A percentile compares a stretch with the other conserved stretches of the same genome.
These are phyloP conservation scores for Pocillopora verrucosa DNA, from an alignment of 64 coral and sea anemone species.

Conservation along the genomic window DNA sequence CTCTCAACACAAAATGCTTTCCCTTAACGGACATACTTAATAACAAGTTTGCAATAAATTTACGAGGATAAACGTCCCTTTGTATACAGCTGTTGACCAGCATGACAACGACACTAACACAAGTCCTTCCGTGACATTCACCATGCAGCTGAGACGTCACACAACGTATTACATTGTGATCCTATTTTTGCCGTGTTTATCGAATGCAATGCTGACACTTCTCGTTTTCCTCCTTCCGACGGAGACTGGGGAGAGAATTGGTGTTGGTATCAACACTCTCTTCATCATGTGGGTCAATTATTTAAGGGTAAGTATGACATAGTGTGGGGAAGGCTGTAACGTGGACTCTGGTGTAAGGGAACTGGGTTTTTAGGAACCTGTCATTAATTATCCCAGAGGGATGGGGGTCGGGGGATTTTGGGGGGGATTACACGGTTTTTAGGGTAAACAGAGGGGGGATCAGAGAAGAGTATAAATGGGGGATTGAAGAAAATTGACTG, in stretches of 20 bases:
- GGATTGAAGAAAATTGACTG: too few relatives aligned
- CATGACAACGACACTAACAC: conserved; percentile 29
- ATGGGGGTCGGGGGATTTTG: too few relatives aligned
- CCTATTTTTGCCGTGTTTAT: conserved; percentile 58
- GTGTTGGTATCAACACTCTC: conserved; percentile 59
- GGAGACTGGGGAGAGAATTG: conserved; percentile 71
- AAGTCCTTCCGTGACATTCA: conserved; percentile 56
- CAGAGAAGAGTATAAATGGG: too few relatives aligned
- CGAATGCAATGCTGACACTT: conserved; percentile 52
- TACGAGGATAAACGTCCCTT: too few relatives aligned
- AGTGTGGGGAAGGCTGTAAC: background rate
- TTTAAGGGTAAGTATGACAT: conserved; percentile 34
- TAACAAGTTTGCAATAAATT: background rate
- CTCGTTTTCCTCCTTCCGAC: conserved; percentile 61
- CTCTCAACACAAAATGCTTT: background rate
- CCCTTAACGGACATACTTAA: background rate
- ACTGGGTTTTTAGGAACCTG: too few relatives aligned
- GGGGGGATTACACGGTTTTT: too few relatives aligned
- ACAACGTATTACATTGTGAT: conserved; percentile 63
- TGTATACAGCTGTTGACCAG: background rate
- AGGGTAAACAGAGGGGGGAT: too few relatives aligned
- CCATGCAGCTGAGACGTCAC: conserved; percentile 37
- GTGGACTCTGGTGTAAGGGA: too few relatives aligned
- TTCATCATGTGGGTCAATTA: conserved; percentile 76
- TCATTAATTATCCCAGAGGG: too few relatives aligned